phyloP scores from a whole-genome alignment of 2,113 vertebrate genomes.

The Boleophthalmus pectinirostris region DNA sequence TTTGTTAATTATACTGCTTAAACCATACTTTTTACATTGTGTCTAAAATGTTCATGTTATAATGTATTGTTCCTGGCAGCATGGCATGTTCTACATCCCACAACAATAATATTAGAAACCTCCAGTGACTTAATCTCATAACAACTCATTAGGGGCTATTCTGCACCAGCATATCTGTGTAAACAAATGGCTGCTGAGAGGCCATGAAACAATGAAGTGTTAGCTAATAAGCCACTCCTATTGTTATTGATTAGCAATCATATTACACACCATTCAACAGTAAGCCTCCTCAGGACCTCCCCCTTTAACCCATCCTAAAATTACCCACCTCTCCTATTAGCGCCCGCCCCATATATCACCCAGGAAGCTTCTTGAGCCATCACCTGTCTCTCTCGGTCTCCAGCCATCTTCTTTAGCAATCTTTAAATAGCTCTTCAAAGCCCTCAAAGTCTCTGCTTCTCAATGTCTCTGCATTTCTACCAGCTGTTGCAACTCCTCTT shows the following conservation, averaged over 20 bases:
- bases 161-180: neutral
- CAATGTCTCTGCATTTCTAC: slow-evolving; percentile 67
- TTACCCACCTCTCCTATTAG: slow-evolving; percentile 56
- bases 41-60: neutral
- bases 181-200: slow-evolving; percentile 3
- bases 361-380: slow-evolving; percentile 74
- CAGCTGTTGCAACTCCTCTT: slow-evolving; percentile 63
- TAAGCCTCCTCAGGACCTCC: slow-evolving; percentile 51
- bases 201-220: neutral
- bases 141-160: neutral
- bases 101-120: slow-evolving; percentile 1
- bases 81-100: neutral
- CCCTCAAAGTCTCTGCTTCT: slow-evolving; percentile 71
- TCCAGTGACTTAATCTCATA: neutral
- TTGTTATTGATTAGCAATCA: slow-evolving; percentile 55
- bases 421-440: slow-evolving; percentile 76
- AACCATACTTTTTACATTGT: neutral
- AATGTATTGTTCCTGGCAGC: neutral
- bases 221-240: slow-evolving; percentile 13
- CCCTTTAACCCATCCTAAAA: slow-evolving; percentile 57
- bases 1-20: neutral
- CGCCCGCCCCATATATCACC: slow-evolving; percentile 69
- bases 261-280: slow-evolving; percentile 29
- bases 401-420: slow-evolving; percentile 68
- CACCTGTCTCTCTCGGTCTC: slow-evolving; percentile 76